A percentile compares a stretch with the other conserved stretches of the same genome.
These are phyloP conservation scores for Cosmia pyralina DNA, from an alignment of 2,888 invertebrate genomes.

Conservation along the genomic window DNA sequence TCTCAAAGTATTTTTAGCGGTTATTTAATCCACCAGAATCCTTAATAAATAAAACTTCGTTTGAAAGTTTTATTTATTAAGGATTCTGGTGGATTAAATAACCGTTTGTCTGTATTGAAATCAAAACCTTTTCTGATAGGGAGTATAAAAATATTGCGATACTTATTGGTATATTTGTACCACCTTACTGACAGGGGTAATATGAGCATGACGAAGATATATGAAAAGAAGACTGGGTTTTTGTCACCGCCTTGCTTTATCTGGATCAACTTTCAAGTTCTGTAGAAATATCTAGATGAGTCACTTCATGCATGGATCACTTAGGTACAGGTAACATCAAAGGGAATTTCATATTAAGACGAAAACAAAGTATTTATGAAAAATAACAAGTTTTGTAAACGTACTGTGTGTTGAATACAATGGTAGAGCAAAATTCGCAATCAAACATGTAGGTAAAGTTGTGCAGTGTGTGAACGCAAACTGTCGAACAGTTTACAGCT, in stretches of 20 bases:
- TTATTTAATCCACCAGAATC: too few relatives aligned
- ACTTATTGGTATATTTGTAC: neutral
- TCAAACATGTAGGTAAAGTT: slow-evolving; percentile 31
- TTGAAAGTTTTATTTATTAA: slow-evolving; percentile 15
- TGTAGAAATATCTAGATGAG: neutral
- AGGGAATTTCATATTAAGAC: neutral
- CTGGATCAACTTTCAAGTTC: neutral
- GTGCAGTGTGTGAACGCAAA: slow-evolving; percentile 25
- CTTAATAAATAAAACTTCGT: too few relatives aligned
- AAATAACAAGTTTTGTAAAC: slow-evolving; percentile 17
- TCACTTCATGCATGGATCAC: slow-evolving; percentile 14
- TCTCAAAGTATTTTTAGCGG: neutral
- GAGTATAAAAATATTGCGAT: neutral
- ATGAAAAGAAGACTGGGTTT: neutral
- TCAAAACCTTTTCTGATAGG: neutral
- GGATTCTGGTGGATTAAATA: slow-evolving; percentile 13
- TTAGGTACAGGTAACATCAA: neutral
- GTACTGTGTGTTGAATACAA: neutral
- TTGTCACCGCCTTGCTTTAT: neutral
- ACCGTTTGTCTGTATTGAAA: neutral
- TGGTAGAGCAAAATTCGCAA: slow-evolving; percentile 1
- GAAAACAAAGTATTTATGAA: slow-evolving; percentile 12
- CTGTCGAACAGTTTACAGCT: slow-evolving; percentile 68
- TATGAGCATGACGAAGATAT: neutral
- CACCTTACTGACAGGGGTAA: too few relatives aligned